Percentiles rank a stretch among this genome's conserved stretches.
These are phyloP conservation scores for Muscicapa adusta DNA, from an alignment of 2,113 vertebrate genomes.

Conservation along the genomic window DNA sequence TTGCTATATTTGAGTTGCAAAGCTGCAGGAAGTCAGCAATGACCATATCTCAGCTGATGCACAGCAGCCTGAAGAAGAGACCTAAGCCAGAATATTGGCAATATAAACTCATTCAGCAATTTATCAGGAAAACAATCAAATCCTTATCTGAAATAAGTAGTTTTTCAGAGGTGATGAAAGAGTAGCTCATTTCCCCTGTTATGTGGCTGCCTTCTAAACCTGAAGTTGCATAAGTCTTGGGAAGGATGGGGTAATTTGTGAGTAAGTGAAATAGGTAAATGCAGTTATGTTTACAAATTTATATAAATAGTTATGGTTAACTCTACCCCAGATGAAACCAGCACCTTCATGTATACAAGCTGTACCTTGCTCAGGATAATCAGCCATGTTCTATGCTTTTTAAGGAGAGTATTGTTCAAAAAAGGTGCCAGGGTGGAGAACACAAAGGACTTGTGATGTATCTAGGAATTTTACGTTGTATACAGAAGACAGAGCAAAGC, in stretches of 20 bases:
- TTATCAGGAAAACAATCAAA: background rate
- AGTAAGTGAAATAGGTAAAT: background rate
- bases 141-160: background rate
- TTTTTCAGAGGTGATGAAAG: background rate
- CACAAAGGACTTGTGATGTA: background rate
- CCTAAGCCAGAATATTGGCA: background rate
- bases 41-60: background rate
- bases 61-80: background rate
- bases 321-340: background rate
- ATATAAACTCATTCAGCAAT: background rate
- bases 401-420: background rate
- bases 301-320: background rate
- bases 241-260: background rate
- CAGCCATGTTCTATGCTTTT: background rate
- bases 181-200: background rate
- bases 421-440: background rate
- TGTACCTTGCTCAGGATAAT: background rate
- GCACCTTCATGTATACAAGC: background rate
- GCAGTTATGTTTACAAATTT: background rate
- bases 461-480: background rate
- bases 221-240: background rate
- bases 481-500: background rate
- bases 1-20: fast-evolving
- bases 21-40: background rate
- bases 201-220: background rate